Base-by-base conservation (phyloP, 1,140 invertebrate genomes). In the Thaumatotibia leucotreta region DNA sequence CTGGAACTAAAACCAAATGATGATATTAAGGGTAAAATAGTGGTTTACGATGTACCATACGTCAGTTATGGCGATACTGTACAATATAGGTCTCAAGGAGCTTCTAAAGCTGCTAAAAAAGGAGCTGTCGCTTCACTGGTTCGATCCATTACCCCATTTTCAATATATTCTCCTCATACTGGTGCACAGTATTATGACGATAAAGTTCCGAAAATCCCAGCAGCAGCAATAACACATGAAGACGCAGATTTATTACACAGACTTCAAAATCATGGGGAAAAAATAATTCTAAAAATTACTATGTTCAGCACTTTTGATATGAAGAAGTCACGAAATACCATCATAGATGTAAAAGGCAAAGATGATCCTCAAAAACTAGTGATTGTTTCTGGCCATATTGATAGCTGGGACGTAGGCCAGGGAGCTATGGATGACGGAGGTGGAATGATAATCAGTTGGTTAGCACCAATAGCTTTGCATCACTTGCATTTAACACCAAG, bases 381-480 rank as follows among this genome's bases (percentile, higher is more conserved):
- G 0, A 92, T 97, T 9, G 92, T 98, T 5, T 96, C 96, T n/a
- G 97, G 96, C 31, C 97, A 98, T 80, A 92, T 97, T 20, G 97
- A 98, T 80, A 96, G 95, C 76, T 98, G 97, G 97, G 97, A 97
- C 80, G 96, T 97, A 11, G 97, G 96, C 6, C 93, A 95, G 82
- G 97, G 97, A 9, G 96, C 96, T 0, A 95, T 97, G 95, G 97
- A 98, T 82, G 96, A 97, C 82, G 97, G 96, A 61, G 95, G 94
- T 74, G 97, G 97, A 39, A 92, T 94, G 39, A 96, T 97, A 69
- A 94, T 97, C 62, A 96, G 96, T 2, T 97, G 95, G 95, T 93
- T 94, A 64, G 94, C 94, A 31, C 91, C 96, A 6, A 93, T 93
- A 9, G 84, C 96, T 29, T 79, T 98, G 6, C 94, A 95, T 77